A percentile compares a stretch with the other conserved stretches of the same genome.
phyloP scores from a whole-genome alignment of 2,797 vertebrate genomes.

The Poecilia gillii region DNA sequence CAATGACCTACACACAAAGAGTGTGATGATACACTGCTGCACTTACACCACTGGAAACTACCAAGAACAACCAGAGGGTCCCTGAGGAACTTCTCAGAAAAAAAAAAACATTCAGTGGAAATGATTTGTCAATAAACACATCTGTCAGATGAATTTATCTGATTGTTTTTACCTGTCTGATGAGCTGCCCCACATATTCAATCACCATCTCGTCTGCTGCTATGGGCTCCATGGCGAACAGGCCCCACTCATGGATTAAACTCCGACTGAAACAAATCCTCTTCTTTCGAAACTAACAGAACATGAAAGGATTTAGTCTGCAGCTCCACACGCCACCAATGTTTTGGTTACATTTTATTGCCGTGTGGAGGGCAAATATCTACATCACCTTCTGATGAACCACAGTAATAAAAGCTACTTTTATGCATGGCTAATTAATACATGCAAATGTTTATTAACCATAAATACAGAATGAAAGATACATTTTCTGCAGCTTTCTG shows the following conservation, averaged over 20 bases:
- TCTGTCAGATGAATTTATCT: background rate
- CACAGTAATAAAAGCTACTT: background rate
- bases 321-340: background rate
- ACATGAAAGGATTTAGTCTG: constrained; percentile 8
- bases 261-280: constrained; percentile 94
- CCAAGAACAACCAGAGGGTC: constrained; percentile 31
- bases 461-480: background rate
- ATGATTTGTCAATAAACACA: background rate
- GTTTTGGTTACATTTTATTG: background rate
- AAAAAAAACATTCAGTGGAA: constrained; percentile 15
- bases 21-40: background rate
- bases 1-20: constrained; percentile 84
- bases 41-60: constrained; percentile 44
- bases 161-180: constrained; percentile 87
- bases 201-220: constrained; percentile 99
- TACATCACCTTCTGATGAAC: background rate
- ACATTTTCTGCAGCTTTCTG: background rate
- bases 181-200: constrained; percentile 96
- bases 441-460: background rate
- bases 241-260: constrained; percentile 98
- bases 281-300: constrained; percentile 93
- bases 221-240: constrained; percentile 98
- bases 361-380: background rate
- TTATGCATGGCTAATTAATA: background rate
- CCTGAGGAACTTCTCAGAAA: constrained; percentile 11